phyloP scores from a whole-genome alignment of 1,140 invertebrate species.

The Dreissena rostriformis region DNA sequence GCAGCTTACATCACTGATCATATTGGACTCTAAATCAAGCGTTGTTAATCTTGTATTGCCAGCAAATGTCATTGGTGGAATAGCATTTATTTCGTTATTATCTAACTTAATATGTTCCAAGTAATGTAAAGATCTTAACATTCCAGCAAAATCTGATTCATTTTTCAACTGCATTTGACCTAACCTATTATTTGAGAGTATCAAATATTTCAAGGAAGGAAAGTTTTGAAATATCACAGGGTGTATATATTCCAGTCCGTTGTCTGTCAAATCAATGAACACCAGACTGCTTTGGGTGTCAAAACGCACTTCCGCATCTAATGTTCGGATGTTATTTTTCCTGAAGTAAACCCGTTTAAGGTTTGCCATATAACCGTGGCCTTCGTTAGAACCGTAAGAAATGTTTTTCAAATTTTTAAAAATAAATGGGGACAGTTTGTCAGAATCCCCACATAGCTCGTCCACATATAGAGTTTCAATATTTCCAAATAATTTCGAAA shows the following conservation, averaged over 20 bases:
- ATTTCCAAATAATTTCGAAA: too few species aligned
- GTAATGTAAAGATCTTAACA: neutral
- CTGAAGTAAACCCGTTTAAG: too few species aligned
- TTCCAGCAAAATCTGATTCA: neutral
- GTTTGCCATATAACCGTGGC: too few species aligned
- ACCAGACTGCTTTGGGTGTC: too few species aligned
- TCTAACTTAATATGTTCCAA: neutral
- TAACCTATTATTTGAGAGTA: neutral
- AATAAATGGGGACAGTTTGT: too few species aligned
- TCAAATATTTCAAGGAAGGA: neutral
- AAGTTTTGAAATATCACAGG: neutral
- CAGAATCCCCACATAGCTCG: too few species aligned
- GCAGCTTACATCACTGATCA: neutral
- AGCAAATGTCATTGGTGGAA: neutral
- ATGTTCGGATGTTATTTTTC: too few species aligned
- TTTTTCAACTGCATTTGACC: neutral
- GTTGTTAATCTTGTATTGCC: neutral
- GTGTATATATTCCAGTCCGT: conserved; percentile 9
- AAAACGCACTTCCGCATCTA: too few species aligned
- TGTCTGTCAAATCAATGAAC: neutral
- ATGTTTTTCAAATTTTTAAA: too few species aligned
- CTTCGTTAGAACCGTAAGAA: too few species aligned
- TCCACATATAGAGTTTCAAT: too few species aligned
- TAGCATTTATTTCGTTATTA: neutral
- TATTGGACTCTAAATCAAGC: neutral